A percentile compares a stretch with the other conserved stretches of the same genome.
Conservation (phyloP, 2,888 invertebrate genomes). For the Coecobrya sp. region DNA sequence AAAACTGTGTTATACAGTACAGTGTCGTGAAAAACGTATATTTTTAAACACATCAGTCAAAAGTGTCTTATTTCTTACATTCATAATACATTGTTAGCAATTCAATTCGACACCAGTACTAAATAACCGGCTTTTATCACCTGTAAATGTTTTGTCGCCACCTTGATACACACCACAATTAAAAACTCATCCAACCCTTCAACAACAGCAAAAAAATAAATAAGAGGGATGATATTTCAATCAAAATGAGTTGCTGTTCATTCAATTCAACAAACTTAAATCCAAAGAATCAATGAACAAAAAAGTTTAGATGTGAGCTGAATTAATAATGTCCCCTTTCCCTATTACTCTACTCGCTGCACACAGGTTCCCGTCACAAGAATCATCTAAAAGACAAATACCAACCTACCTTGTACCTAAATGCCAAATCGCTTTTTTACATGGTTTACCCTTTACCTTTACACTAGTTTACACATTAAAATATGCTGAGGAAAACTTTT, state of each 20-base stretch:
- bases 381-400: not conserved
- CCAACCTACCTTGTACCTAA: not conserved
- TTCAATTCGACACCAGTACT: not conserved
- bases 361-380: not conserved
- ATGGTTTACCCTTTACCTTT: not conserved
- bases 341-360: not conserved
- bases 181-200: conserved; percentile 29
- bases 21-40: too few species aligned
- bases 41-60: too few species aligned
- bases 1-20: too few species aligned
- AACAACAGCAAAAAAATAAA: not conserved
- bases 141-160: conserved; percentile 61
- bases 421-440: not conserved
- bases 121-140: not conserved
- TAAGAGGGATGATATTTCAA: conserved; percentile 83
- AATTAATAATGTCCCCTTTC: conserved; percentile 81
- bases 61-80: too few species aligned
- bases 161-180: conserved; percentile 76
- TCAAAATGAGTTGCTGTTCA: conserved; percentile 76
- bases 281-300: conserved; percentile 33
- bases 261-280: conserved; percentile 47
- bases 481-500: not conserved
- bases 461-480: not conserved
- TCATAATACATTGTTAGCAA: not conserved
- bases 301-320: conserved; percentile 80